Evolutionary conservation across 2,113 vertebrate species (phyloP), one percentile per base, ranked within the genome.

Genomic region (Diphyllodes magnificus): DNA sequence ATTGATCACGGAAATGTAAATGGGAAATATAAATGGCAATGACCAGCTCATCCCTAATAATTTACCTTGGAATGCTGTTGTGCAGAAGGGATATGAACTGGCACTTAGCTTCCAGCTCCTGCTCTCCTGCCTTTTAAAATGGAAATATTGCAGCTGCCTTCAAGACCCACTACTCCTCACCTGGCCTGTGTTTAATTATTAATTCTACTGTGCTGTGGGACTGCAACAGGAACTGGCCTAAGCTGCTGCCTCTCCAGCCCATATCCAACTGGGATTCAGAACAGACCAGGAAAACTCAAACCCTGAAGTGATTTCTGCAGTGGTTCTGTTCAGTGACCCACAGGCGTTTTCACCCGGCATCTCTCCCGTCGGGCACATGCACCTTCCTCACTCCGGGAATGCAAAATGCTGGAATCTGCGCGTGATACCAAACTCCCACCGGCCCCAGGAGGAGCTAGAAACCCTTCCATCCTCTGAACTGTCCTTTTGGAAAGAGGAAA

Each of bases 351-450:
- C 50, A 23, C 39, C 22, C 0, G 0, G 27, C 47, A 12, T 21
- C 2, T 2, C 13, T 81, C 17, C n/a, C 27, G n/a, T 42, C 0
- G 0, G 37, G 49, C 3, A 65, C 23, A 8, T 0, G 2, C 13
- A 22, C 37, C 20, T 61, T 82, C 50, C 70, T 66, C 9, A 1
- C 15, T 11, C 24, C 1, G 2, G 42, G 22, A 57, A 20, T 6
- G n/a, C 0, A 8, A 70, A 79, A 33, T 76, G 31, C 37, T 80
- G 66, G n/a, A 40, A 17, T 17, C 44, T 2, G 3, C 0, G 1
- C 51, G 24, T 21, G n/a, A 18, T 25, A 20, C 5, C 71, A 35
- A 39, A 24, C 7, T 59, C 44, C 28, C 22, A 11, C 21, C 0
- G 0, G 28, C 16, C 19, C 31, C 28, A 45, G 51, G 2, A 89